These are phyloP conservation scores for Adoxophyes honmai DNA, from an alignment of 1,140 invertebrate genomes.

Conservation along the genomic window DNA sequence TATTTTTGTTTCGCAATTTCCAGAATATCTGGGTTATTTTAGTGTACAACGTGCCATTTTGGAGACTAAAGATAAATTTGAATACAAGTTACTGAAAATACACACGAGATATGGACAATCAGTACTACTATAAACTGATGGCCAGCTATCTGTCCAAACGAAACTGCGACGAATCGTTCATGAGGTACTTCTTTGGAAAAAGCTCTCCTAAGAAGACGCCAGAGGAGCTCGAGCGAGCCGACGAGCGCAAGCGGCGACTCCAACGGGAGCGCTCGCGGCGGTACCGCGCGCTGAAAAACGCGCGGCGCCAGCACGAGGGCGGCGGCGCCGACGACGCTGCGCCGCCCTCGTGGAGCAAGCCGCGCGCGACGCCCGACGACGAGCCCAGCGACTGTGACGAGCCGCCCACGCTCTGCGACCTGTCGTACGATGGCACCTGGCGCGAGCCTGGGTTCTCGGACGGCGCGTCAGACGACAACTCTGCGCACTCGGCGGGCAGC, in stretches of 20 bases:
- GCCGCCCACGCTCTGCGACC: conserved; percentile 63
- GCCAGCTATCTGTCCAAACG: conserved; percentile 68
- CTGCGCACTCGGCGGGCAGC: conserved; percentile 52
- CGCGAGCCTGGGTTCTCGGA: conserved; percentile 53
- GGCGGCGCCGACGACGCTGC: conserved; percentile 27
- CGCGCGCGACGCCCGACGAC: conserved; percentile 1
- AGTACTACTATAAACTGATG: conserved; percentile 71
- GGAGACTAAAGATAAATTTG: conserved; percentile 23
- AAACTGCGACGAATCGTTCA: conserved; percentile 71
- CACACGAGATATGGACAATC: conserved; percentile 60
- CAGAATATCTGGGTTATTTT: conserved; percentile 39
- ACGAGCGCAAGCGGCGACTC: conserved; percentile 60
- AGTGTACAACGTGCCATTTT: conserved; percentile 12
- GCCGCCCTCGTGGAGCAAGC: background rate
- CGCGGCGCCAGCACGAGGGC: conserved; percentile 59
- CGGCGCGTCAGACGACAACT: conserved; percentile 67
- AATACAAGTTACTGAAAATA: conserved; percentile 18
- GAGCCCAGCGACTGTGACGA: conserved; percentile 54
- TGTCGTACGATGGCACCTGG: conserved; percentile 63
- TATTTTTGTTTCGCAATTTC: conserved; percentile 74
- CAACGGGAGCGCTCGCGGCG: conserved; percentile 62
- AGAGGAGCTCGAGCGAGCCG: conserved; percentile 65
- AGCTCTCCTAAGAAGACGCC: conserved; percentile 65
- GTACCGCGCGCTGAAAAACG: conserved; percentile 65
- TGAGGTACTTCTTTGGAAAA: conserved; percentile 71